A percentile compares a stretch with the other conserved stretches of the same genome.
Evolutionary conservation across 2,888 invertebrate species (phyloP).

Genomic region (Lycophotia porphyrea): DNA sequence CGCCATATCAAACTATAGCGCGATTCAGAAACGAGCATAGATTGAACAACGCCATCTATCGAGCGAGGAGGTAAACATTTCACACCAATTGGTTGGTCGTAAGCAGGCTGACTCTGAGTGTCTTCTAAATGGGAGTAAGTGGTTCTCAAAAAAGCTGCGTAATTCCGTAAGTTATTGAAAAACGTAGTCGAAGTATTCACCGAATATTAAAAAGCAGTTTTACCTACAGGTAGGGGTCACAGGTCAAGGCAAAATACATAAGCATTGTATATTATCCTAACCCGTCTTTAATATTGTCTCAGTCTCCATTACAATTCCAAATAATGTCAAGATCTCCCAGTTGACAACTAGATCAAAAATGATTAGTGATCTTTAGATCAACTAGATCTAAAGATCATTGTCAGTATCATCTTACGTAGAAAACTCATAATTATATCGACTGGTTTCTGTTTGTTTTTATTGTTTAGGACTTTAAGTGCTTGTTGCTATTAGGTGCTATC

Average conservation of each 20-base stretch:
- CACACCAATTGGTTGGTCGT: neutral
- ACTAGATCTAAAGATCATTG: neutral
- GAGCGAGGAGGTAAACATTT: neutral
- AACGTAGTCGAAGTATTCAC: neutral
- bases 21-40: neutral
- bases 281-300: too few species aligned
- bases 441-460: too few species aligned
- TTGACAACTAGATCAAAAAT: too few species aligned
- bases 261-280: neutral
- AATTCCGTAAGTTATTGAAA: neutral
- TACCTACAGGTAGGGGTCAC: neutral
- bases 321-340: neutral
- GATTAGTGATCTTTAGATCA: too few species aligned
- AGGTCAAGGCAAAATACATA: neutral
- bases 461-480: too few species aligned
- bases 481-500: too few species aligned
- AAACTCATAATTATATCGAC: neutral
- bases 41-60: slow-evolving; percentile 45
- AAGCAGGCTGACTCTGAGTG: too few species aligned
- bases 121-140: neutral
- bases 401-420: neutral
- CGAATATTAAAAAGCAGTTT: neutral
- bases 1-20: too few species aligned
- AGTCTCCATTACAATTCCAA: neutral
- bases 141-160: neutral